phyloP scores from a whole-genome alignment of 2,797 vertebrate species.

The Ficedula albicollis region DNA sequence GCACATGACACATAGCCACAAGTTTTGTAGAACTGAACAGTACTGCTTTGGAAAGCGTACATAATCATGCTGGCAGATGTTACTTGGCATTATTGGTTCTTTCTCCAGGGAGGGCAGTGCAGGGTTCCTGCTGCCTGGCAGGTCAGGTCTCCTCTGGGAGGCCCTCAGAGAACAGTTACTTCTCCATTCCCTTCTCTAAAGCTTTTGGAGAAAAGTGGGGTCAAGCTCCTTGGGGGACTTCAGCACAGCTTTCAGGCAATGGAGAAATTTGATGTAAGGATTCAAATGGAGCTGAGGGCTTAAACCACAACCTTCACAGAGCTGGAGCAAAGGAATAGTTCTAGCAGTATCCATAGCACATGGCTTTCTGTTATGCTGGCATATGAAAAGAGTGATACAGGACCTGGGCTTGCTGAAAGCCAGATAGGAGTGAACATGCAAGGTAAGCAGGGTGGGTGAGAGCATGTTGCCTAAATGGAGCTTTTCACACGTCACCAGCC shows the following conservation, averaged over 20 bases:
- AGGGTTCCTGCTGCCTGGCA: not conserved
- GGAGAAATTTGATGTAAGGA: not conserved
- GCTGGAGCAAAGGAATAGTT: not conserved
- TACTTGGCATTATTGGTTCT: not conserved
- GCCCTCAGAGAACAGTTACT: not conserved
- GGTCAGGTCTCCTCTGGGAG: not conserved
- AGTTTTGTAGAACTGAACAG: not conserved
- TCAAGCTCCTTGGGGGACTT: not conserved
- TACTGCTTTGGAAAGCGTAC: not conserved
- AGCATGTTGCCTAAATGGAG: not conserved
- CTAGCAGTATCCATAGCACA: not conserved
- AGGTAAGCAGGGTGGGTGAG: fast-evolving
- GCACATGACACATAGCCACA: not conserved
- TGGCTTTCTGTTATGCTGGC: not conserved
- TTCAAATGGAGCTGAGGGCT: not conserved
- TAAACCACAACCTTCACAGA: not conserved
- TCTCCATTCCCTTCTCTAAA: not conserved
- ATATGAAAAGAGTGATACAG: not conserved
- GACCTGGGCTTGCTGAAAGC: not conserved
- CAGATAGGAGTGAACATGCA: not conserved
- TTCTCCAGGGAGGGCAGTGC: not conserved
- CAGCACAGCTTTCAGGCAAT: not conserved
- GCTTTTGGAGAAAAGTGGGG: not conserved
- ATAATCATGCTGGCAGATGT: not conserved
- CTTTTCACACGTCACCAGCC: fast-evolving